These are phyloP conservation scores for Sardina pilchardus DNA, from an alignment of 2,113 vertebrate genomes.

Conservation along the genomic window DNA sequence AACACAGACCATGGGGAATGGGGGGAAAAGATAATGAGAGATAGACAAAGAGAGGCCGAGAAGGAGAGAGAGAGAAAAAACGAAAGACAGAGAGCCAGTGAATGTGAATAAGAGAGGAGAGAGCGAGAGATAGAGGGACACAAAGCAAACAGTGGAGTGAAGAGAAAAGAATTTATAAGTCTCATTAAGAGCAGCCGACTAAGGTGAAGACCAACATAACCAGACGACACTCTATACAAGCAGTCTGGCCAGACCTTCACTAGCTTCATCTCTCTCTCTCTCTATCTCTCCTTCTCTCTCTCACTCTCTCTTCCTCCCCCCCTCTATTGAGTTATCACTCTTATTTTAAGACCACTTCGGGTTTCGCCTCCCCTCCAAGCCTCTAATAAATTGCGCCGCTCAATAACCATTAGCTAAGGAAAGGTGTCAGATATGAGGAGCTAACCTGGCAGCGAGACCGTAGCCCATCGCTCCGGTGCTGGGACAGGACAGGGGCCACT, in stretches of 20 bases:
- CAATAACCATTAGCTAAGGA: conserved; percentile 58
- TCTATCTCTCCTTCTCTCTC: conserved; percentile 12
- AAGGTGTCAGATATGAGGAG: conserved; percentile 70
- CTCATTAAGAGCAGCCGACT: background rate
- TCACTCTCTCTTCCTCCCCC: background rate
- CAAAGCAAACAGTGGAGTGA: background rate
- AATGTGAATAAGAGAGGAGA: background rate
- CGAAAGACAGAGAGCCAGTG: background rate
- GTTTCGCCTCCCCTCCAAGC: conserved; percentile 45
- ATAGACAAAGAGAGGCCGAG: background rate
- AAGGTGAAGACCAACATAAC: background rate
- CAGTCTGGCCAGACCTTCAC: background rate
- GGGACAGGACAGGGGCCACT: conserved; percentile 56
- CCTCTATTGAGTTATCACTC: conserved; percentile 57
- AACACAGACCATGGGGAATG: background rate
- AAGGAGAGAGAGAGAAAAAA: background rate
- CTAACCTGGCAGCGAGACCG: conserved; percentile 65
- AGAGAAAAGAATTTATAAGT: background rate
- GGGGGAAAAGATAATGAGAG: background rate
- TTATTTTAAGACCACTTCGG: conserved; percentile 59
- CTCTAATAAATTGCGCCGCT: conserved; percentile 66
- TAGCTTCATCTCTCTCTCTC: background rate
- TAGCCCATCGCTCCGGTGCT: conserved; percentile 71
- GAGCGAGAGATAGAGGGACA: background rate
- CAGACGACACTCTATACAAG: background rate